These are phyloP conservation scores for Urosaurus nigricauda DNA, from an alignment of 2,797 vertebrate genomes.

Conservation along the genomic window DNA sequence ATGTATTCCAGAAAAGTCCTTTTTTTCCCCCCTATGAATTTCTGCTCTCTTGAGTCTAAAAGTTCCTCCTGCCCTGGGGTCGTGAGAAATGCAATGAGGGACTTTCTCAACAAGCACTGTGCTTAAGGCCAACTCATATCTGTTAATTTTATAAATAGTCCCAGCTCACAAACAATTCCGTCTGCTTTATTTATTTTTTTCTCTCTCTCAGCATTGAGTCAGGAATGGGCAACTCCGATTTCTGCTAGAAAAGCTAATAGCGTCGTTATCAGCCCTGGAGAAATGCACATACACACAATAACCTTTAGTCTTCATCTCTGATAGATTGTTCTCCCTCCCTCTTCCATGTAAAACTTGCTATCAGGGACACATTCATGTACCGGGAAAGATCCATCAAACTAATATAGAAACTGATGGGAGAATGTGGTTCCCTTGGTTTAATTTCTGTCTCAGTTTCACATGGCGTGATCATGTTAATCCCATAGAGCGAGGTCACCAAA, in stretches of 20 bases:
- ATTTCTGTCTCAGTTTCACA: slow-evolving; percentile 70
- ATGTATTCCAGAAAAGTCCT: slow-evolving; percentile 42
- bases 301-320: background rate
- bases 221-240: slow-evolving; percentile 20
- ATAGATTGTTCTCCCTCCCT: background rate
- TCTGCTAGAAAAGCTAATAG: slow-evolving; percentile 7
- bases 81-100: slow-evolving; percentile 89
- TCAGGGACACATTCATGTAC: background rate
- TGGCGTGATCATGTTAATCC: slow-evolving; percentile 69
- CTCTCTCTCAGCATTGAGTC: background rate
- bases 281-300: background rate
- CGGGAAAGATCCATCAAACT: background rate
- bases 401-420: background rate
- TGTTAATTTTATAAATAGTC: slow-evolving; percentile 71
- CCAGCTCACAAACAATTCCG: slow-evolving; percentile 31
- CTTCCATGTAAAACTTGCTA: background rate
- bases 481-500: slow-evolving; percentile 58
- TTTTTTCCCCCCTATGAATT: slow-evolving; percentile 13
- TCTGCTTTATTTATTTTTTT: background rate
- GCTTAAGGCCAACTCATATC: slow-evolving; percentile 66
- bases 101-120: slow-evolving; percentile 86
- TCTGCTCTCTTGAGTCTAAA: slow-evolving; percentile 73
- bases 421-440: slow-evolving; percentile 53
- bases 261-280: background rate
- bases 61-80: slow-evolving; percentile 81